Conservation (phyloP, 2,797 vertebrate species). For the Eospalax fontanierii region DNA sequence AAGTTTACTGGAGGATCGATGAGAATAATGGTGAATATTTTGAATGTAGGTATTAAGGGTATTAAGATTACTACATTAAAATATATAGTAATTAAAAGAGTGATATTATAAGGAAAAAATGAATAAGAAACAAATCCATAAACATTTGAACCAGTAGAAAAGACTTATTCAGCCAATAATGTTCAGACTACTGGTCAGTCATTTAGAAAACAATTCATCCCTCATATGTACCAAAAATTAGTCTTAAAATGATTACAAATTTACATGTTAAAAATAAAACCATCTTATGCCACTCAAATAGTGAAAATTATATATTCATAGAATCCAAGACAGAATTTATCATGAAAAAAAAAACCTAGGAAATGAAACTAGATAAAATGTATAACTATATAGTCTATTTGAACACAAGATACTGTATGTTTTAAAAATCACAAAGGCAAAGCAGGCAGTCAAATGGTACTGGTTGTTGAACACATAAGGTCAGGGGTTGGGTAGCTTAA, state of each 20-base stretch:
- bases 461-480: background rate
- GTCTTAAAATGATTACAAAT: background rate
- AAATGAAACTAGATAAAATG: background rate
- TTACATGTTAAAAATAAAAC: conserved; percentile 38
- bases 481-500: background rate
- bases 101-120: background rate
- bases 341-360: background rate
- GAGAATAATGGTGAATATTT: background rate
- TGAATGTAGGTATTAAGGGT: background rate
- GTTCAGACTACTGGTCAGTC: conserved; percentile 25
- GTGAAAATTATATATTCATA: background rate
- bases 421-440: background rate
- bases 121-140: background rate
- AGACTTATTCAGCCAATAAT: background rate
- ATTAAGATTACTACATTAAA: background rate
- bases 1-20: background rate
- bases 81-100: background rate
- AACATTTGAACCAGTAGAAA: background rate
- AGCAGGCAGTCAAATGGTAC: background rate
- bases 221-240: background rate
- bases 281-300: background rate
- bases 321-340: background rate
- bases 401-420: background rate
- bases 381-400: background rate
- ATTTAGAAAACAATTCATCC: conserved; percentile 35